A percentile compares a stretch with the other conserved stretches of the same genome.
These are phyloP conservation scores for Myodes glareolus DNA, from an alignment of 2,113 vertebrate species.

Conservation along the genomic window DNA sequence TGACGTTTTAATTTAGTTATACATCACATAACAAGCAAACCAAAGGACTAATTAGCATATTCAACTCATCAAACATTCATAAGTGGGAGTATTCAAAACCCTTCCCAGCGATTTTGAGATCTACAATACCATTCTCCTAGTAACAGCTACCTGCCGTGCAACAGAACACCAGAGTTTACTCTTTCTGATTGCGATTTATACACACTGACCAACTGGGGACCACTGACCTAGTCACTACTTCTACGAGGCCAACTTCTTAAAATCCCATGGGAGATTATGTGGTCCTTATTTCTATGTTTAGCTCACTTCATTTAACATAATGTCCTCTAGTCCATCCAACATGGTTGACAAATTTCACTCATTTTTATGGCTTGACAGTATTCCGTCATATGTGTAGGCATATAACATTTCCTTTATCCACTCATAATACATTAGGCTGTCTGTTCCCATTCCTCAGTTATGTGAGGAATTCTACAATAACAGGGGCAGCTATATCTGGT, in stretches of 20 bases:
- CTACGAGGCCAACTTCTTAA: background rate
- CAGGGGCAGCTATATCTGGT: background rate
- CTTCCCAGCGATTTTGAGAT: background rate
- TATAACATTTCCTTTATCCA: background rate
- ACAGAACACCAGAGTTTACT: background rate
- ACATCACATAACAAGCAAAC: background rate
- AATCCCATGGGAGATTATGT: background rate
- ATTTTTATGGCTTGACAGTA: background rate
- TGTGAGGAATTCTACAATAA: background rate
- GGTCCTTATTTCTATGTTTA: background rate
- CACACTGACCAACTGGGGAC: background rate
- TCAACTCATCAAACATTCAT: background rate
- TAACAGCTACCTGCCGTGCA: background rate
- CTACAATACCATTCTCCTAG: background rate
- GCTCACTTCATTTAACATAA: constrained; percentile 27
- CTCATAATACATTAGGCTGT: background rate
- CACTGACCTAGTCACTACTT: background rate
- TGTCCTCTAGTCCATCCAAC: background rate
- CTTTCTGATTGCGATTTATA: background rate
- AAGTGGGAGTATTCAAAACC: background rate
- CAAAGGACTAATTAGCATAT: background rate
- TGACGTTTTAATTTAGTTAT: background rate
- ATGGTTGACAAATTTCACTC: background rate
- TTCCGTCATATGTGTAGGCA: background rate
- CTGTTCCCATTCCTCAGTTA: background rate